Evolutionary conservation across 2,113 vertebrate species (phyloP), one percentile per base, ranked within the genome.

Genomic region (Junco hyemalis): DNA sequence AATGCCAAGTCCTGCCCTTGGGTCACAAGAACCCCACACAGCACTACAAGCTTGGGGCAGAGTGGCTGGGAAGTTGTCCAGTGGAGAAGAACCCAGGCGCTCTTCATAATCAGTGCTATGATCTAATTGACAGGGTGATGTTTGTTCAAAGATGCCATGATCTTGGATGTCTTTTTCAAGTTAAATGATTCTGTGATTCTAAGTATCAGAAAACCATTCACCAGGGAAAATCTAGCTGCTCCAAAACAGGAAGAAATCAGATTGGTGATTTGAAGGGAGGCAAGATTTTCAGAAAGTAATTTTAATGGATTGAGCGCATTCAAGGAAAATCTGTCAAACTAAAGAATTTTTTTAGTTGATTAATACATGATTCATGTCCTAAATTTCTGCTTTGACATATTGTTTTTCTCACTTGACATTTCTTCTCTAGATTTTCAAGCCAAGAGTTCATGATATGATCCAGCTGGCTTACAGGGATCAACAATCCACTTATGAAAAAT

Each of bases 401-500:
- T 51, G 35, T 21, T 86, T 96, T 83, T 77, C 36, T 91, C 29
- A 83, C 23, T 78, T 81, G 40, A 53, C 48, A 59, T 78, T 92
- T 87, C 6, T 69, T 51, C 29, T 93, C 73, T 60, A 97, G 97
- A 68, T 82, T 93, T 92, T 66, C 70, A 95, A 90, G 31, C 50
- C 66, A 81, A 87, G 77, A 35, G 31, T 73, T 83, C 81, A 92
- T 94, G 73, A 80, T 76, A 93, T 36, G 74, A 87, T 84, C 47
- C 64, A 89, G 44, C 54, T 45, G 69, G 21, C 20, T 68, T 48
- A 61, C 6, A 92, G n/a, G 11, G 19, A 70, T 85, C 79, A 92
- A 93, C 44, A 92, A 60, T 19, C 10, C 10, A 40, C 23, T 65
- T 42, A 56, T 76, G 87, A 96, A 97, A 73, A 96, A 98, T 97